phyloP scores from a whole-genome alignment of 2,888 invertebrate species.

The Amblyjoppa fuscipennis region DNA sequence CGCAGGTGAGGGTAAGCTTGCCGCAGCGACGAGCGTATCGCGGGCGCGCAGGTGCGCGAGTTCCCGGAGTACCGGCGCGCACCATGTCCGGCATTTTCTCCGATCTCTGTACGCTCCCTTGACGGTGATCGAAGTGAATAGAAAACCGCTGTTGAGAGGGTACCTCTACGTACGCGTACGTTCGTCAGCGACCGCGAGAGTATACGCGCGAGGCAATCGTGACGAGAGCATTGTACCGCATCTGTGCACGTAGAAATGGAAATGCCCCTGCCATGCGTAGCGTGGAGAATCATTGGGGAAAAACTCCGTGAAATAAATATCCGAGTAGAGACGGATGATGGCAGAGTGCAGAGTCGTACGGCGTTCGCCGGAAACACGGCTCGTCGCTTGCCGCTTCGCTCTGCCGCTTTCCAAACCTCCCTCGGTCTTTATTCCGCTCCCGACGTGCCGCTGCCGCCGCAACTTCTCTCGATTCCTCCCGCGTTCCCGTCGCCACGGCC shows the following conservation, averaged over 20 bases:
- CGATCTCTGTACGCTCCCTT: not conserved
- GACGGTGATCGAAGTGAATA: not conserved
- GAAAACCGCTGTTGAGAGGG: not conserved
- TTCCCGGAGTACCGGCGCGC: constrained; percentile 8
- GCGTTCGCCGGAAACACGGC: constrained; percentile 82
- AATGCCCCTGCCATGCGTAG: constrained; percentile 67
- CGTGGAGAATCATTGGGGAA: not conserved
- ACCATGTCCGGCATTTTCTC: constrained; percentile 3
- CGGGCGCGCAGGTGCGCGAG: constrained; percentile 15
- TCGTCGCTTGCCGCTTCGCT: constrained; percentile 82
- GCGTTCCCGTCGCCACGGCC: constrained; percentile 36
- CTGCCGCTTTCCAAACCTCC: constrained; percentile 80
- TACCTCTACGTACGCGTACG: not conserved
- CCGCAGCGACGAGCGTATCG: not conserved
- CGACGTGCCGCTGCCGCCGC: constrained; percentile 19
- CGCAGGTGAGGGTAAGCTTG: constrained; percentile 10
- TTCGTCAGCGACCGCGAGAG: not conserved
- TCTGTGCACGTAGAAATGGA: constrained; percentile 75
- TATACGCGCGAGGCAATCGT: not conserved
- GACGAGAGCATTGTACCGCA: constrained; percentile 37
- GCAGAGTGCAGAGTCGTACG: constrained; percentile 61
- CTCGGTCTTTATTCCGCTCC: constrained; percentile 67
- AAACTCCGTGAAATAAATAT: constrained; percentile 24
- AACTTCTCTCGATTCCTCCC: constrained; percentile 43
- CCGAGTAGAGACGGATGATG: constrained; percentile 18